phyloP scores from a whole-genome alignment of 2,113 vertebrate genomes.

The Lichenostomus cassidix region DNA sequence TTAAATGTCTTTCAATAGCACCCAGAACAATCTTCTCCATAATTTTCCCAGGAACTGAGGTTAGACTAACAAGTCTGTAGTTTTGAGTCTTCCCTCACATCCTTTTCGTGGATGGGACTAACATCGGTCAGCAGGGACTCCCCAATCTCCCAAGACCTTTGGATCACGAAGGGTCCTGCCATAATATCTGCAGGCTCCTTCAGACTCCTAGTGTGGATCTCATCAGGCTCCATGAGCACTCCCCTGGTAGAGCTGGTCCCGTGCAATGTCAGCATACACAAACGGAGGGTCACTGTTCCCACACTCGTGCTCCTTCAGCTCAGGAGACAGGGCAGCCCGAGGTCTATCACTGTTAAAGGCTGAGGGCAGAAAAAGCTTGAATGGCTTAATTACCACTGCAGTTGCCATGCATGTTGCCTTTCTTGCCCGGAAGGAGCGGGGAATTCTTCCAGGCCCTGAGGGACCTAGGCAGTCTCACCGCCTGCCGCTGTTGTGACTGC shows the following conservation, averaged over 20 bases:
- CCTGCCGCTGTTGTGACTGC: accelerated
- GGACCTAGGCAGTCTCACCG: background rate
- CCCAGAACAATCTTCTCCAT: background rate
- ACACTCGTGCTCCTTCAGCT: background rate
- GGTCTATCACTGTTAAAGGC: background rate
- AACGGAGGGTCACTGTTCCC: background rate
- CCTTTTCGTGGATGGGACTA: background rate
- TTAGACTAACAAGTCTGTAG: background rate
- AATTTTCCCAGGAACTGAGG: background rate
- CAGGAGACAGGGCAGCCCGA: background rate
- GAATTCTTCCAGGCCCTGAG: background rate
- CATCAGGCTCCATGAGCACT: background rate
- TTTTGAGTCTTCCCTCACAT: background rate
- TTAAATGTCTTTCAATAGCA: background rate
- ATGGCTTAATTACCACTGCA: background rate
- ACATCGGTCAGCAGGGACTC: background rate
- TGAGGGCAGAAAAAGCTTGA: background rate
- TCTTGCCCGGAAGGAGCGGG: background rate
- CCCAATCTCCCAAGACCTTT: background rate
- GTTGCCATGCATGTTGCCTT: background rate
- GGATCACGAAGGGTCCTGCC: background rate
- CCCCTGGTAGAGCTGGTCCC: background rate
- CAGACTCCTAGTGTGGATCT: background rate
- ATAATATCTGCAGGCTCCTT: background rate
- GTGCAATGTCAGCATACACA: background rate